Percentiles rank a stretch among this genome's conserved stretches.
phyloP scores from a whole-genome alignment of 2,797 vertebrate genomes.

The Premnoplex brunnescens region DNA sequence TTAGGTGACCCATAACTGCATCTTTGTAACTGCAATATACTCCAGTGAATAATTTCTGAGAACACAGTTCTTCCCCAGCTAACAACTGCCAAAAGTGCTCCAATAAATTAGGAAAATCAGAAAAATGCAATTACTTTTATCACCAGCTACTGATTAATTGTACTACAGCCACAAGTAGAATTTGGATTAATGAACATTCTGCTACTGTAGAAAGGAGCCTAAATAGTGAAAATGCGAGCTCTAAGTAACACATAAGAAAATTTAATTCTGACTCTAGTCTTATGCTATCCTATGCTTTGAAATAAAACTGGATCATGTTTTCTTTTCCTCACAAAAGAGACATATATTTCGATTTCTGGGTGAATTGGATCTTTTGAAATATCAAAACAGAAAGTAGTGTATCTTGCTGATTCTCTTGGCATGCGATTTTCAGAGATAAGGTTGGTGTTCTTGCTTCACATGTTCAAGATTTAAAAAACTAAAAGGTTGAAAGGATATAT shows the following conservation, averaged over 20 bases:
- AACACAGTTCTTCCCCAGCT: neutral
- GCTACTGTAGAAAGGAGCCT: neutral
- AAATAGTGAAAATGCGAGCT: neutral
- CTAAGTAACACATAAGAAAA: neutral
- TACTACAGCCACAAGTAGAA: neutral
- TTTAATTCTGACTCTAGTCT: neutral
- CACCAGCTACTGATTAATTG: neutral
- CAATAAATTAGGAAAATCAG: neutral
- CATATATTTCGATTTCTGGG: neutral
- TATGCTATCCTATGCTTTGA: neutral
- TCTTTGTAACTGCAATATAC: neutral
- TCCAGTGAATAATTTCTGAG: neutral
- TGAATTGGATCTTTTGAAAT: neutral
- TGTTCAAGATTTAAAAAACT: neutral
- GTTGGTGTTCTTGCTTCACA: neutral
- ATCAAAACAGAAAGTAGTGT: neutral
- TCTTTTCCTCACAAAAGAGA: neutral
- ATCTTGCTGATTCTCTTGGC: neutral
- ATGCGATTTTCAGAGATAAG: neutral
- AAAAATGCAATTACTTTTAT: constrained; percentile 19
- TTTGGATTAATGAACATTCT: neutral
- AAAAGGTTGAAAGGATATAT: neutral
- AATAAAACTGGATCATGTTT: neutral
- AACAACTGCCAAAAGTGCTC: neutral
- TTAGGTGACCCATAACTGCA: neutral